These are phyloP conservation scores for Drosophila truncata DNA, from an alignment of 1,140 invertebrate genomes.

Conservation along the genomic window DNA sequence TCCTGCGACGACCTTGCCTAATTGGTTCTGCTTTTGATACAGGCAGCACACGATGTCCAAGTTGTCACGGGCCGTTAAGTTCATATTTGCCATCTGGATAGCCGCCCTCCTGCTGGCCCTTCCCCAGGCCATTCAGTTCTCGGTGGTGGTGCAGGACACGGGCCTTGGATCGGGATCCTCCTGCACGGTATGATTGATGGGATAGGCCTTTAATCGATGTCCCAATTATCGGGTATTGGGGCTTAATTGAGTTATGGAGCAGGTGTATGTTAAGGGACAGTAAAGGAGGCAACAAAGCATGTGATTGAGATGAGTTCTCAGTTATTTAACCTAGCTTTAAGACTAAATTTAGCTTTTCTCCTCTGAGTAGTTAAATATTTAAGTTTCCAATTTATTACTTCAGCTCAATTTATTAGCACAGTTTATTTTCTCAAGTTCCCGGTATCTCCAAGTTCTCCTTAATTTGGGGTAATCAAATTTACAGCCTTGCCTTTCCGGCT, in stretches of 20 bases:
- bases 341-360: background rate
- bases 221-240: background rate
- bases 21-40: conserved; percentile 44
- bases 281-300: background rate
- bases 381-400: background rate
- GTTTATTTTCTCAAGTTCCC: background rate
- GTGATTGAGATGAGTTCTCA: background rate
- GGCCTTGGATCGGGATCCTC: conserved; percentile 82
- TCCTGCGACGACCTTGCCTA: conserved; percentile 16
- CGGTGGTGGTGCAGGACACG: conserved; percentile 86
- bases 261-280: background rate
- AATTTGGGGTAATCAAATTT: conserved; percentile 37
- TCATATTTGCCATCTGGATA: conserved; percentile 91
- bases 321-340: background rate
- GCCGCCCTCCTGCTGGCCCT: conserved; percentile 90
- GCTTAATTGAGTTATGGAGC: conserved; percentile 19
- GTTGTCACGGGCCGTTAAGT: conserved; percentile 90
- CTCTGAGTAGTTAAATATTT: background rate
- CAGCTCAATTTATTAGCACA: background rate
- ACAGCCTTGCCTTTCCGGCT: conserved; percentile 6
- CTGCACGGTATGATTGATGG: conserved; percentile 85
- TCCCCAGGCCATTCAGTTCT: conserved; percentile 92
- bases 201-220: conserved; percentile 4
- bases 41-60: conserved; percentile 93
- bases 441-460: background rate